Evolutionary conservation across 2,113 vertebrate species (phyloP).

Genomic region (Salvelinus alpinus): DNA sequence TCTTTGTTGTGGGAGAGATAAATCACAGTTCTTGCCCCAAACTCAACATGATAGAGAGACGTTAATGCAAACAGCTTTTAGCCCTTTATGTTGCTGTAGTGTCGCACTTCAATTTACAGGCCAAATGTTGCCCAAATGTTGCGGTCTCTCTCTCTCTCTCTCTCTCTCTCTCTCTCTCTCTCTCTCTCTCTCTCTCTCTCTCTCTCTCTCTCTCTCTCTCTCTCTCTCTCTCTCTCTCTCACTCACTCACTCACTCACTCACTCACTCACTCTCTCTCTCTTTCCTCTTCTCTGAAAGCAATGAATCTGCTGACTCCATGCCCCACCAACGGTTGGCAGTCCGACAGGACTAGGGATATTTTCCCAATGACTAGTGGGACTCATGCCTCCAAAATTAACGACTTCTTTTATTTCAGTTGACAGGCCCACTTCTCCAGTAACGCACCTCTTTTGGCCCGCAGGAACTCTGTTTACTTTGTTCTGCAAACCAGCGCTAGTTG

Average conservation of each 20-base stretch:
- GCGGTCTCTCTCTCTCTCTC: conserved; percentile 12
- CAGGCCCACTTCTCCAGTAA: too few species aligned
- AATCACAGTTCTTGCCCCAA: conserved; percentile 28
- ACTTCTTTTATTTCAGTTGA: too few species aligned
- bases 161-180: neutral
- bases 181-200: neutral
- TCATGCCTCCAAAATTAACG: too few species aligned
- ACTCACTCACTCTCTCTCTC: conserved; percentile 7
- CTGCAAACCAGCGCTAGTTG: conserved; percentile 14
- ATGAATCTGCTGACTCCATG: conserved; percentile 38
- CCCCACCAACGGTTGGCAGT: conserved; percentile 8
- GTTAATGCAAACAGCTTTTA: conserved; percentile 30
- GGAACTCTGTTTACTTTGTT: too few species aligned
- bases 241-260: neutral
- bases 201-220: conserved; percentile 14
- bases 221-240: conserved; percentile 14
- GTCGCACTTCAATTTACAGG: conserved; percentile 33
- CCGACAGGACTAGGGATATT: too few species aligned
- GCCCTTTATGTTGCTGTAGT: conserved; percentile 32
- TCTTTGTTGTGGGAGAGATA: conserved; percentile 45
- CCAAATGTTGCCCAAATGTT: conserved; percentile 20
- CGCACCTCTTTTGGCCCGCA: too few species aligned
- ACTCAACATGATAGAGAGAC: conserved; percentile 25
- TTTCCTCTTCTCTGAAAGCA: conserved; percentile 51
- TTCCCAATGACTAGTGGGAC: too few species aligned